These are phyloP conservation scores for Tupiocoris notatus DNA, from an alignment of 2,888 invertebrate genomes.

Conservation along the genomic window DNA sequence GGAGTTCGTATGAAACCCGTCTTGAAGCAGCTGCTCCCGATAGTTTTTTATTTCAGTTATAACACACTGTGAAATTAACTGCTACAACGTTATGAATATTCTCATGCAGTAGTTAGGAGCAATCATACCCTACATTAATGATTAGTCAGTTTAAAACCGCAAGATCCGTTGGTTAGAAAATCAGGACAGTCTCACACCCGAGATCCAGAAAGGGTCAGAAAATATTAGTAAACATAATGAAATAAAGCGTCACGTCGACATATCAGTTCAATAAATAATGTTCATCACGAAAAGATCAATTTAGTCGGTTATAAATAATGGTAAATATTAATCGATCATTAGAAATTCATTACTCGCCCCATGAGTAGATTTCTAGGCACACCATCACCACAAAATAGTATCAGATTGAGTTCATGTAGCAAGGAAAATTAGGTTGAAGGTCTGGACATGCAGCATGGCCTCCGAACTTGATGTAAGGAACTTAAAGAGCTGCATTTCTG, in stretches of 20 bases:
- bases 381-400: constrained; percentile 18
- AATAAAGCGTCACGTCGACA: not conserved
- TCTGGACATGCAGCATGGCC: constrained; percentile 26
- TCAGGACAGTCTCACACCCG: constrained; percentile 19
- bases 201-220: constrained; percentile 21
- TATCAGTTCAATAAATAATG: not conserved
- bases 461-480: too few species aligned
- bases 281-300: not conserved
- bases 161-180: not conserved
- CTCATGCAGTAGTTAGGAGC: not conserved
- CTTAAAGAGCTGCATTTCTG: too few species aligned
- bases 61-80: too few species aligned
- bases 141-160: not conserved
- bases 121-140: not conserved
- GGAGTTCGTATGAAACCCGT: too few species aligned
- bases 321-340: too few species aligned
- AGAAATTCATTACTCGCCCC: too few species aligned
- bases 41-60: too few species aligned
- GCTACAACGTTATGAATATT: too few species aligned
- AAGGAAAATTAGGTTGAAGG: not conserved
- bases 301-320: not conserved
- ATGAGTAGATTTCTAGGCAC: not conserved
- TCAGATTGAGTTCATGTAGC: not conserved
- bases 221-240: not conserved
- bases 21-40: too few species aligned